Evolutionary conservation across 1,140 invertebrate species (phyloP).

Genomic region (Oppia nitens): DNA sequence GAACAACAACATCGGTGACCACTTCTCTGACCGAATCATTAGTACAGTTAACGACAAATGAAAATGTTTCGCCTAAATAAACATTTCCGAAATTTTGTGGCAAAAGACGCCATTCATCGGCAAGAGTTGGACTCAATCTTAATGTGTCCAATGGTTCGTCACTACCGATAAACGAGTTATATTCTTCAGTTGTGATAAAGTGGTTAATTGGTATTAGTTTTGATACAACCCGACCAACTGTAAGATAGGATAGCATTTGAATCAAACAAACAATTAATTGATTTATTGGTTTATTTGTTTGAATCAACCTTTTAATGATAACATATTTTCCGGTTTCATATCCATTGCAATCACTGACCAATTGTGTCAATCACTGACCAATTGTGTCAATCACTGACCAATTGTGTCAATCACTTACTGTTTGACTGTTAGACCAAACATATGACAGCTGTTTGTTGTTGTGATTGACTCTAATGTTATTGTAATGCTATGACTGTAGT

Average conservation of each 20-base stretch:
- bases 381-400: neutral
- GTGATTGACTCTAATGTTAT: no score
- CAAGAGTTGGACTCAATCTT: neutral
- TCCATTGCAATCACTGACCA: neutral
- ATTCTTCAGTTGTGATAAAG: slow-evolving; percentile 13
- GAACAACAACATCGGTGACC: slow-evolving; percentile 62
- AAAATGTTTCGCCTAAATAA: slow-evolving; percentile 88
- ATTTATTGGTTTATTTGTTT: no score
- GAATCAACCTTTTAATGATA: slow-evolving; percentile 18
- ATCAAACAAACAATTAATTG: slow-evolving; percentile 20
- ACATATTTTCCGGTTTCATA: slow-evolving; percentile 14
- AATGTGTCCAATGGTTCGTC: neutral
- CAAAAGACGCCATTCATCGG: slow-evolving; percentile 17
- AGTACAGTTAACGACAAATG: slow-evolving; percentile 89
- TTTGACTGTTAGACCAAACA: no score
- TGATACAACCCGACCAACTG: slow-evolving; percentile 13
- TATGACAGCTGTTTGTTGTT: no score
- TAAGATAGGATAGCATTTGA: slow-evolving; percentile 84
- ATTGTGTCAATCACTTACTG: no score
- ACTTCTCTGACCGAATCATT: slow-evolving; percentile 65
- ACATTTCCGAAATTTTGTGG: slow-evolving; percentile 43
- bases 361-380: neutral
- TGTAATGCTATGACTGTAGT: no score
- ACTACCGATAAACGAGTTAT: neutral
- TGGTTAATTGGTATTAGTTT: slow-evolving; percentile 5